Percentiles rank a stretch among this genome's conserved stretches.
Conservation (phyloP, 2,797 vertebrate species). For the Urosaurus nigricauda region DNA sequence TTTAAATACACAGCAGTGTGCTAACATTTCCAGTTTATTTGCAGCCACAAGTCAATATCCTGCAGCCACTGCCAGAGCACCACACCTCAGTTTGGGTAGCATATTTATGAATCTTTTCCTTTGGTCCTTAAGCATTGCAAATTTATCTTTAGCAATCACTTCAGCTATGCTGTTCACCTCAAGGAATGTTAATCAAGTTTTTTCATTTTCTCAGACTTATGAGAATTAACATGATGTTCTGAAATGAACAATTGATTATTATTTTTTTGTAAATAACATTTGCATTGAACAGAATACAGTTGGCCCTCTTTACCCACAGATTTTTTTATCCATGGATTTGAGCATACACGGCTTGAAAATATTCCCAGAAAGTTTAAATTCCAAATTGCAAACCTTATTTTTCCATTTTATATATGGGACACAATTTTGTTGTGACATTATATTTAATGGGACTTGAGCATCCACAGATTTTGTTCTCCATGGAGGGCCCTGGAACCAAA, state of each 20-base stretch:
- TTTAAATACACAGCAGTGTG: background rate
- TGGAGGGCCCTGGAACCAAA: no score
- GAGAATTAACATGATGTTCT: slow-evolving; percentile 3
- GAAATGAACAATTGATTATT: slow-evolving; percentile 11
- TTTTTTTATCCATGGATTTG: no score
- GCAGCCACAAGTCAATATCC: background rate
- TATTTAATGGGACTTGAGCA: no score
- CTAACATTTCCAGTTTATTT: background rate
- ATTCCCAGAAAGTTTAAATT: no score
- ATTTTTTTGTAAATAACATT: background rate
- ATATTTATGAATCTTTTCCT: background rate
- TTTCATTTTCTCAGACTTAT: slow-evolving; percentile 26
- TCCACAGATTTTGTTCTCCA: no score
- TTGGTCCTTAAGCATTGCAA: background rate
- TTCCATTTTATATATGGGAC: no score
- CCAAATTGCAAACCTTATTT: no score
- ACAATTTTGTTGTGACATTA: no score
- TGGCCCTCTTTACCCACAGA: no score
- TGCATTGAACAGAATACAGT: background rate
- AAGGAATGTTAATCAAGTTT: background rate
- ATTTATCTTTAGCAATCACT: background rate
- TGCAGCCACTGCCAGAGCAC: background rate
- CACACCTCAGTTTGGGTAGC: background rate
- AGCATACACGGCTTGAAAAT: no score
- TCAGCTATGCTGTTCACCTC: background rate